Evolutionary conservation across 2,888 invertebrate genomes (phyloP), one percentile per base, ranked within the genome.

Genomic region (Aphodius granarius): DNA sequence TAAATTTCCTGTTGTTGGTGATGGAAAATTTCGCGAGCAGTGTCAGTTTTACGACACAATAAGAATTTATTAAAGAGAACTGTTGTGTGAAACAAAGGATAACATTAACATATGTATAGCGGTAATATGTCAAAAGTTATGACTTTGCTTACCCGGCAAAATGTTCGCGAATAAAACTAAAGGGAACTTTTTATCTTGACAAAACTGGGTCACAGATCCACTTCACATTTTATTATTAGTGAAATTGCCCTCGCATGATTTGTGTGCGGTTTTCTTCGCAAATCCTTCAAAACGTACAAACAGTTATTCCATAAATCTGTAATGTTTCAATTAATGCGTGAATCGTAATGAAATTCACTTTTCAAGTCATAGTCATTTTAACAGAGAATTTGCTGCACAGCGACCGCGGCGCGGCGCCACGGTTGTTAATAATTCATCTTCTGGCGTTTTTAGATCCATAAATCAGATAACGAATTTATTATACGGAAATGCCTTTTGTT

Each of bases 391-490:
- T 43, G 43, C 43, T 43, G 6, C n/a, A n/a, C n/a, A n/a, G 65
- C 65, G 65, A 19, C 65, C 65, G 65, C 65, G 65, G n/a, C 43
- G 43, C 43, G 68, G 68, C 68, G 68, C 68, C 21, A 16, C 20
- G 22, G 19, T 68, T n/a, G n/a, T n/a, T 20, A 68, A 68, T 68
- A 68, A 68, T 68, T 68, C 21, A 22, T 22, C n/a, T 20, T 68
- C 21, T 22, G 21, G 68, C 68, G 68, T 68, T 68, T 68, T 68
- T 68, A 20, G 68, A 68, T 68, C 68, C 68, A 68, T 68, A 68
- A 68, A 68, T 68, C 68, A 68, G 68, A 68, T 68, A 68, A 22
- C 68, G 68, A 22, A 68, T 68, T 68, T 68, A 68, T 68, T 68
- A 68, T 68, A 19, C 68, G 68, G 68, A 68, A 68, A 68, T 68